Percentiles rank a stretch among this genome's conserved stretches.
These are phyloP conservation scores for Buathra laborator DNA, from an alignment of 2,888 invertebrate genomes.

Conservation along the genomic window DNA sequence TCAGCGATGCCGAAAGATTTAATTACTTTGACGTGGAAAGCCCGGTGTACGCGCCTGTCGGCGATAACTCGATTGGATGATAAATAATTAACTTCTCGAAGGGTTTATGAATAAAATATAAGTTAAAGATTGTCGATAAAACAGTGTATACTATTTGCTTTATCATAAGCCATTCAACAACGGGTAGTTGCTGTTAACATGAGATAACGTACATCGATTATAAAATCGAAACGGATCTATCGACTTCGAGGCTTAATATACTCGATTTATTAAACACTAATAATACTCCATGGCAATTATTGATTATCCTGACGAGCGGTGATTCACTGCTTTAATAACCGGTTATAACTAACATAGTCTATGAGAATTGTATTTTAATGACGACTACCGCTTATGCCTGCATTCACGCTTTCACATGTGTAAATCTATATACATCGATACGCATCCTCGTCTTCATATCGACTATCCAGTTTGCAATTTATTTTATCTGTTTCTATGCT, in stretches of 20 bases:
- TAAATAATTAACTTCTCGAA: slow-evolving; percentile 7
- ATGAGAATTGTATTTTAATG: slow-evolving; percentile 27
- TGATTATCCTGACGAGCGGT: slow-evolving; percentile 8
- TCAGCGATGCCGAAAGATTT: not conserved
- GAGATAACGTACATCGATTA: slow-evolving; percentile 8
- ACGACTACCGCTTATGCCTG: not conserved
- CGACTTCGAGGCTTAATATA: not conserved
- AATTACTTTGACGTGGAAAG: not conserved
- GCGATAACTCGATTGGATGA: not conserved
- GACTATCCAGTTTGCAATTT: not conserved
- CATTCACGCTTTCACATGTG: slow-evolving; percentile 6
- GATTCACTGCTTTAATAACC: slow-evolving; percentile 18
- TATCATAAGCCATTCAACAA: slow-evolving; percentile 5
- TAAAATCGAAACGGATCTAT: slow-evolving; percentile 21
- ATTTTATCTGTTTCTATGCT: slow-evolving; percentile 9
- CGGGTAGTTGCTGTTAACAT: not conserved
- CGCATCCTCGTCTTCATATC: not conserved
- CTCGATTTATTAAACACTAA: slow-evolving; percentile 23
- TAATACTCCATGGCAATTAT: slow-evolving; percentile 7
- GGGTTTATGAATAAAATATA: not conserved
- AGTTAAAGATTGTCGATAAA: not conserved
- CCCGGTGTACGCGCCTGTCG: not conserved
- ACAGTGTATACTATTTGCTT: slow-evolving; percentile 6
- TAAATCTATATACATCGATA: not conserved
- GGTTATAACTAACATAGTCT: not conserved